Percentiles rank a stretch among this genome's conserved stretches.
phyloP scores from a whole-genome alignment of 2,888 invertebrate species.

The Agrochola lychnidis region DNA sequence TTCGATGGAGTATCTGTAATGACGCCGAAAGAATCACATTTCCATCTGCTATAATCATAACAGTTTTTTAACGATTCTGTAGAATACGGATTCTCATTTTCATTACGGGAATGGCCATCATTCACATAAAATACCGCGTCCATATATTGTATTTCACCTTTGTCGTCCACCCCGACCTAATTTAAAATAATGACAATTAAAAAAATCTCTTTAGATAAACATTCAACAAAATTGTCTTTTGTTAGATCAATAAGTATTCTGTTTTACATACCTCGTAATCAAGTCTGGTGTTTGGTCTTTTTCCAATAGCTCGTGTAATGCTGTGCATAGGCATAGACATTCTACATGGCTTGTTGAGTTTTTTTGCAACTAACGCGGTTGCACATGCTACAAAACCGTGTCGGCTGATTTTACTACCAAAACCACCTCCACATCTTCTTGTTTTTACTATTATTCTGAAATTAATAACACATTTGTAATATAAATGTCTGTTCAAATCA shows the following conservation, averaged over 20 bases:
- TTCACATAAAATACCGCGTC: constrained; percentile 74
- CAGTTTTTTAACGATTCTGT: constrained; percentile 63
- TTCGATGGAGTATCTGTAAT: constrained; percentile 69
- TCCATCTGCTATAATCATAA: constrained; percentile 69
- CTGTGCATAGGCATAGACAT: constrained; percentile 74
- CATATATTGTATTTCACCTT: constrained; percentile 76
- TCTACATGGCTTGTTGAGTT: constrained; percentile 72
- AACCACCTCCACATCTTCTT: constrained; percentile 74
- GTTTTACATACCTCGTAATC: constrained; percentile 71
- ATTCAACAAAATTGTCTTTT: background rate
- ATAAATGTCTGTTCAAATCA: background rate
- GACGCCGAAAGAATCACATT: constrained; percentile 67
- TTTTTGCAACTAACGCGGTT: constrained; percentile 72
- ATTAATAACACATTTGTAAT: constrained; percentile 24
- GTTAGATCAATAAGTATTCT: background rate
- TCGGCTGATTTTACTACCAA: constrained; percentile 74
- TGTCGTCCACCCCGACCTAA: constrained; percentile 73
- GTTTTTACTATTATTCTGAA: constrained; percentile 71
- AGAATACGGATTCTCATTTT: constrained; percentile 66
- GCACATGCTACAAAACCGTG: constrained; percentile 68
- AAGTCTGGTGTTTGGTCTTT: constrained; percentile 71
- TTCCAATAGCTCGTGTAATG: constrained; percentile 73
- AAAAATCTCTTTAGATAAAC: background rate
- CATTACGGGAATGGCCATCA: constrained; percentile 72
- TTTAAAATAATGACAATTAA: constrained; percentile 1